phyloP scores from a whole-genome alignment of 2,113 vertebrate species.

The Callospermophilus lateralis region DNA sequence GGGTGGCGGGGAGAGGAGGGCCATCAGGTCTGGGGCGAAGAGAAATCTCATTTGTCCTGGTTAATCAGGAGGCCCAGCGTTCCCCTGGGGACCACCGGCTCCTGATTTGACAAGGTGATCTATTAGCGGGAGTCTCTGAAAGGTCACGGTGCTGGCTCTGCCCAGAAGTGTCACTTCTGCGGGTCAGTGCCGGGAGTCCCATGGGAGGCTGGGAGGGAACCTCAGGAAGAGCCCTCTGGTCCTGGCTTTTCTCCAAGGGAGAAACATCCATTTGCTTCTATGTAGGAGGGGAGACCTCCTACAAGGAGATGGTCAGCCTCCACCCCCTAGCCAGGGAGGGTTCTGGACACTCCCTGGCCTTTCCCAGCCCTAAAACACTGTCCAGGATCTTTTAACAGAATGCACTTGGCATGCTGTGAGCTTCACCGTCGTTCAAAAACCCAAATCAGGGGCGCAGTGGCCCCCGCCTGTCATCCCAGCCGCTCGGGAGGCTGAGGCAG shows the following conservation, averaged over 20 bases:
- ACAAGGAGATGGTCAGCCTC: too few relatives aligned
- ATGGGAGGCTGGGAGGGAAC: neutral
- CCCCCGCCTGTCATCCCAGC: too few relatives aligned
- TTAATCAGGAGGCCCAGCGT: neutral
- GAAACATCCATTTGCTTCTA: neutral
- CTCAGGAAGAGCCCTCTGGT: neutral
- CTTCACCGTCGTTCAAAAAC: too few relatives aligned
- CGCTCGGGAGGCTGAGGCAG: neutral
- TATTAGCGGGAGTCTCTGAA: neutral
- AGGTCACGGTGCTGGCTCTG: neutral
- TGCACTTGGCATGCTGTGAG: neutral
- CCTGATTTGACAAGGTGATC: conserved; percentile 61
- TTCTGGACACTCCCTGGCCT: neutral
- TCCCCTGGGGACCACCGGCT: neutral
- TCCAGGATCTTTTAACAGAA: neutral
- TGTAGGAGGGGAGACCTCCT: neutral
- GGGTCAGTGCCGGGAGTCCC: neutral
- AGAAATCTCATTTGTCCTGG: conserved; percentile 55
- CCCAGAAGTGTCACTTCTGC: neutral
- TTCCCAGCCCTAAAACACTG: neutral
- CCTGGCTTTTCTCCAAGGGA: neutral
- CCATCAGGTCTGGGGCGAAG: neutral
- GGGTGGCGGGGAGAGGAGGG: neutral
- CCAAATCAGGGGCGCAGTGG: too few relatives aligned
- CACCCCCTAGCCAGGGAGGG: too few relatives aligned